phyloP scores from a whole-genome alignment of 1,140 invertebrate species.

The Polypedilum vanderplanki region DNA sequence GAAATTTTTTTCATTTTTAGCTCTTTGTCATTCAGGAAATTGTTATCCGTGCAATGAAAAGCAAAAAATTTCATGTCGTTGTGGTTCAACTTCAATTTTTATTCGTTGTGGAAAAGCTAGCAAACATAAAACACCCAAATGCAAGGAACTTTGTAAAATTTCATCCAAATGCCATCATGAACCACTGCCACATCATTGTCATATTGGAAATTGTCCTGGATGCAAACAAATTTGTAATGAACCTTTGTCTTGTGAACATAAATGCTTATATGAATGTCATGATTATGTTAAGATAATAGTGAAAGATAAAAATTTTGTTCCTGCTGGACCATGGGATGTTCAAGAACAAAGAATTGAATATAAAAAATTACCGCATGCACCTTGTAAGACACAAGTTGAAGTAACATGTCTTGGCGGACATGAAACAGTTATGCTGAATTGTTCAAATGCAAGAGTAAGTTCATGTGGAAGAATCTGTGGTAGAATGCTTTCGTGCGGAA shows the following conservation, averaged over 20 bases:
- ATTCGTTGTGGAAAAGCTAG: constrained; percentile 82
- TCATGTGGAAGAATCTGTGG: constrained; percentile 72
- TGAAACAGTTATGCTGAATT: constrained; percentile 68
- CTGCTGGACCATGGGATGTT: constrained; percentile 70
- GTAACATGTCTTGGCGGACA: constrained; percentile 77
- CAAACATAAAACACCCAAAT: constrained; percentile 69
- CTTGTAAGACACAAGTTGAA: constrained; percentile 60
- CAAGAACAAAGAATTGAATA: constrained; percentile 57
- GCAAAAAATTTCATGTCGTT: constrained; percentile 72
- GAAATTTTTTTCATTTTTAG: constrained; percentile 39
- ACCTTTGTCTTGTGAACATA: constrained; percentile 62
- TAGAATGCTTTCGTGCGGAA: constrained; percentile 60
- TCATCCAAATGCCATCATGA: constrained; percentile 72
- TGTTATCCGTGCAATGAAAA: constrained; percentile 85
- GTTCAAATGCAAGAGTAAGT: constrained; percentile 58
- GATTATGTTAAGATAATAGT: constrained; percentile 64
- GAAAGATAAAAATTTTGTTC: constrained; percentile 51
- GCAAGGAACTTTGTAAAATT: constrained; percentile 63
- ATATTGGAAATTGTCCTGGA: constrained; percentile 79
- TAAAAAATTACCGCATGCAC: constrained; percentile 60
- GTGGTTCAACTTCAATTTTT: constrained; percentile 67
- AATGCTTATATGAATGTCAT: constrained; percentile 71
- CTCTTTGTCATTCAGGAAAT: constrained; percentile 76
- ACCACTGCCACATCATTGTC: constrained; percentile 67
- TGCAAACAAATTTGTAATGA: constrained; percentile 69